Percentiles rank a stretch among this genome's conserved stretches.
phyloP scores from a whole-genome alignment of 2,113 vertebrate species.

The Catharus minimus region DNA sequence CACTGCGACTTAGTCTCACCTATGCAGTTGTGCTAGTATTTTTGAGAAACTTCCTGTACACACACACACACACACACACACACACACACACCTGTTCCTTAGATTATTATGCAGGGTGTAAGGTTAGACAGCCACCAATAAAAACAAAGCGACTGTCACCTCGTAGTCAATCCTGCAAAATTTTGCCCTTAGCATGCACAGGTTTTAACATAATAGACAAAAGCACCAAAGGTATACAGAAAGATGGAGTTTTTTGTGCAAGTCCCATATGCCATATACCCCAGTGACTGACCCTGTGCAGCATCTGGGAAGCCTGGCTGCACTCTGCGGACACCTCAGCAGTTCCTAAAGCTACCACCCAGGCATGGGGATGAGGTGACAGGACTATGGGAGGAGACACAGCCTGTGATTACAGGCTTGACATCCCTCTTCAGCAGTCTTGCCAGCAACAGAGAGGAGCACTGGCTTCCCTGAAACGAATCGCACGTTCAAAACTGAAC shows the following conservation, averaged over 20 bases:
- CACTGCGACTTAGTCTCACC: not conserved
- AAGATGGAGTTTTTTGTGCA: not conserved
- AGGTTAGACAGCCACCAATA: not conserved
- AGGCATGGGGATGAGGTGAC: not conserved
- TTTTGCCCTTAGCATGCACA: not conserved
- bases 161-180: not conserved
- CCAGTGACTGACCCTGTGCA: not conserved
- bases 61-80: too few relatives aligned
- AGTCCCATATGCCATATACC: not conserved
- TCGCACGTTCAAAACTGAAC: not conserved
- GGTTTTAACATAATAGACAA: not conserved
- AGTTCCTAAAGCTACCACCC: not conserved
- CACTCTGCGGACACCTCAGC: not conserved
- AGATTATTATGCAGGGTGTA: not conserved
- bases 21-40: not conserved
- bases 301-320: fast-evolving
- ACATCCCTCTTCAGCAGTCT: not conserved
- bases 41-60: not conserved
- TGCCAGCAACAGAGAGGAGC: not conserved
- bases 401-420: not conserved
- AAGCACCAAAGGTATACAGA: not conserved
- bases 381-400: fast-evolving
- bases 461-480: not conserved
- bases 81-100: not conserved
- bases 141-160: not conserved